Evolutionary conservation across 1,140 invertebrate genomes (phyloP).

Genomic region (Chymomyza costata): DNA sequence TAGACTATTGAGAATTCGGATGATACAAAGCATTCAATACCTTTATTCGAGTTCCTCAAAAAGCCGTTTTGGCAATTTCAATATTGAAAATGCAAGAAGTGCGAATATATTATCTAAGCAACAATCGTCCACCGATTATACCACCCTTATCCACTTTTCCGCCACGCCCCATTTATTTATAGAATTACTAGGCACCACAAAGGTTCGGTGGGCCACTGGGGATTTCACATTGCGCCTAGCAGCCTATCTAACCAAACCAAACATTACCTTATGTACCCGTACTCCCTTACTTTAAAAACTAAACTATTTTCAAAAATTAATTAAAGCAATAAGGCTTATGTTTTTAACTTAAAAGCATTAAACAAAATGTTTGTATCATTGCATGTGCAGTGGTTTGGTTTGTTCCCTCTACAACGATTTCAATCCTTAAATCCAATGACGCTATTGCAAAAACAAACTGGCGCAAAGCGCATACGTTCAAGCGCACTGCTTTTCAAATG

Average conservation of each 20-base stretch:
- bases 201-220: too few relatives aligned
- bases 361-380: neutral
- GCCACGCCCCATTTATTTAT: too few relatives aligned
- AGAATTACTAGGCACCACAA: too few relatives aligned
- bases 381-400: neutral
- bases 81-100: neutral
- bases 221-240: too few relatives aligned
- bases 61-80: neutral
- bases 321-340: neutral
- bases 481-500: conserved; percentile 51
- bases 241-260: too few relatives aligned
- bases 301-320: too few relatives aligned
- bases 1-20: neutral
- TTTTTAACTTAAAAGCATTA: neutral
- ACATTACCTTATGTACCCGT: too few relatives aligned
- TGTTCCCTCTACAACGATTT: too few relatives aligned
- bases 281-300: too few relatives aligned
- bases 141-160: too few relatives aligned
- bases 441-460: neutral
- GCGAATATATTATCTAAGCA: neutral
- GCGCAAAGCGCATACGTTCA: conserved; percentile 36
- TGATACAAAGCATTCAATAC: neutral
- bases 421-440: conserved; percentile 32
- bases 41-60: neutral
- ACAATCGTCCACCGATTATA: neutral